Base-by-base conservation (phyloP, 2,797 vertebrate genomes). In the Acanthiza pusilla region DNA sequence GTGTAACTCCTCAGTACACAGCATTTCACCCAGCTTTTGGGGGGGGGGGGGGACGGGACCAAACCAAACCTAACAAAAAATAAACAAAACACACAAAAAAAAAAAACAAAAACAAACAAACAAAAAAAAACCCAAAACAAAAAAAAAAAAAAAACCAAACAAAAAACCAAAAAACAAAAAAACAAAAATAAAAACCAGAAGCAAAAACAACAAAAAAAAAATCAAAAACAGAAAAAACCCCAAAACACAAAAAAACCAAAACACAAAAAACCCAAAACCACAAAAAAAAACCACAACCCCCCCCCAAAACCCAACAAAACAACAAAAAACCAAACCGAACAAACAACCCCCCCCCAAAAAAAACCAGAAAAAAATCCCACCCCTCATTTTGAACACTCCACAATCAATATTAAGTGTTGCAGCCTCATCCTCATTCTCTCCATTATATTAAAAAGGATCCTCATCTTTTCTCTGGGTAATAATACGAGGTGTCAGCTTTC, bases 1-100 rank as follows among this genome's bases (percentile, higher is more conserved):
- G 17, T 1, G 2, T 8, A 89, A 19, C 19, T 63, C 66, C n/a
- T 57, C 42, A 32, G 7, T 1, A 62, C 17, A 30, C 8, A 61
- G 34, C 14, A 36, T 8, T 76, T 51, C 32, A 47, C 4, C 1
- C 29, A 82, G 21, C 1, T 48, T 81, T 29, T 3, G 0, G 1
- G 8, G 21, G 6, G 5, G 19, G 16, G 11, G 5, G n/a, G n/a
- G n/a, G n/a, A n/a, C n/a, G n/a, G n/a, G n/a, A n/a, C n/a, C 38
- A 38, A 21, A 12, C 38, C 38, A 7, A 10, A 32, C 36, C 36
- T 8, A 36, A 36, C 36, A 8, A 36, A 36, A 36, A 36, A 36
- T 36, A 36, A 36, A 36, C 36, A 36, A 36, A 36, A 36, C 36
- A 36, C 36, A 36, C 36, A 8, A 36, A 8, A 36, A 36, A 36